These are phyloP conservation scores for Aplysina aerophoba DNA, from an alignment of 37 sponge, comb jelly and placozoan species.

Conservation along the genomic window DNA sequence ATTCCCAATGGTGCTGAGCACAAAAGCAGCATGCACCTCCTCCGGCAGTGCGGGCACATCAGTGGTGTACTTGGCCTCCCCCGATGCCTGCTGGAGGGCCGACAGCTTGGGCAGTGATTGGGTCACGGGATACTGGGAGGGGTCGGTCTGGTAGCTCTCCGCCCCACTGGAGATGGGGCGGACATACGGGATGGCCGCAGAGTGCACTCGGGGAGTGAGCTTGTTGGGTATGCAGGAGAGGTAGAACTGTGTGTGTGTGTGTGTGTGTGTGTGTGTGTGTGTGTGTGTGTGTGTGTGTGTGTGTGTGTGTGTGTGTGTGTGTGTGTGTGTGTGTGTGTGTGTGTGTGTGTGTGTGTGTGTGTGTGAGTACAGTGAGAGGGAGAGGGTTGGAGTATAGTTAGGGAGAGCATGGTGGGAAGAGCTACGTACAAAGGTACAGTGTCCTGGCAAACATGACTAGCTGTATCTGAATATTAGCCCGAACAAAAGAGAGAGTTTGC, in stretches of 20 bases:
- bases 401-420: too few relatives aligned
- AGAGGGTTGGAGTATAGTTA: too few relatives aligned
- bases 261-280: too few relatives aligned
- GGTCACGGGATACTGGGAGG: slow-evolving; percentile 60
- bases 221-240: slow-evolving; percentile 44
- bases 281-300: too few relatives aligned
- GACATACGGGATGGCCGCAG: slow-evolving; percentile 59
- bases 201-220: slow-evolving; percentile 42
- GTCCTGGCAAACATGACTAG: too few relatives aligned
- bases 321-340: too few relatives aligned
- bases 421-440: too few relatives aligned
- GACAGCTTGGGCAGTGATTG: slow-evolving; percentile 74
- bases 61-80: slow-evolving; percentile 81
- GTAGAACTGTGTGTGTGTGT: slow-evolving; percentile 55
- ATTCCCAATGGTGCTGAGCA: slow-evolving; percentile 59
- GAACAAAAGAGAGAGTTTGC: too few relatives aligned
- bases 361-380: too few relatives aligned
- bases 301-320: too few relatives aligned
- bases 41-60: slow-evolving; percentile 61
- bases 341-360: too few relatives aligned
- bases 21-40: slow-evolving; percentile 76
- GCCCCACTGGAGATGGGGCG: slow-evolving; percentile 63
- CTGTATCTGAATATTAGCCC: too few relatives aligned
- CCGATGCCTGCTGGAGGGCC: slow-evolving; percentile 73
- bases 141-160: slow-evolving; percentile 58